phyloP scores from a whole-genome alignment of 2,888 invertebrate species.

The Brenthis ino region DNA sequence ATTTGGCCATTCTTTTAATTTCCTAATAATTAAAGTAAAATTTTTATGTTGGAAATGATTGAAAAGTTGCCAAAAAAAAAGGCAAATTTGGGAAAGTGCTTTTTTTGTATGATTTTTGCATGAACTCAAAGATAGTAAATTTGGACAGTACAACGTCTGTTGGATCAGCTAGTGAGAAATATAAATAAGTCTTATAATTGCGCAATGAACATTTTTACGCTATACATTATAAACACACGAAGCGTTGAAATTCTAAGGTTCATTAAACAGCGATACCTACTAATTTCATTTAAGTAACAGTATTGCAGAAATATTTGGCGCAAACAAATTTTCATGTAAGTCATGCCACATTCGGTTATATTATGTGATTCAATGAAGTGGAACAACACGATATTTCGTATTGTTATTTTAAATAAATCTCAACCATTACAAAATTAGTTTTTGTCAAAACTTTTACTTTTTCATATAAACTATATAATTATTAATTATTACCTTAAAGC shows the following conservation, averaged over 20 bases:
- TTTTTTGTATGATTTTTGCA: too few relatives aligned
- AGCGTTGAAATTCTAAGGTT: not conserved
- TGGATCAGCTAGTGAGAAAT: not conserved
- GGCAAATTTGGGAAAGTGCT: too few relatives aligned
- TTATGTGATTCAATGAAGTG: slow-evolving; percentile 2
- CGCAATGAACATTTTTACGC: too few relatives aligned
- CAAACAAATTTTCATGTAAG: slow-evolving; percentile 7
- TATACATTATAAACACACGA: not conserved
- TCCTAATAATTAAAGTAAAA: too few relatives aligned
- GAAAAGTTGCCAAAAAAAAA: too few relatives aligned
- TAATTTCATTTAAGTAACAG: slow-evolving; percentile 5
- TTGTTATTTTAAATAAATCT: not conserved
- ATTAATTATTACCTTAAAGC: too few relatives aligned
- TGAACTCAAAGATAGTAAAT: too few relatives aligned
- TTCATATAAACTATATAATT: too few relatives aligned
- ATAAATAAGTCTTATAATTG: not conserved
- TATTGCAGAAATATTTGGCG: slow-evolving; percentile 2
- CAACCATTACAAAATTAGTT: not conserved
- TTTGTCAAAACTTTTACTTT: not conserved
- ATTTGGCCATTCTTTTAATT: too few relatives aligned
- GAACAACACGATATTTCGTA: slow-evolving; percentile 11
- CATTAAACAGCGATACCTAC: not conserved
- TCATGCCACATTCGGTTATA: slow-evolving; percentile 4
- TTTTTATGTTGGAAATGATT: too few relatives aligned
- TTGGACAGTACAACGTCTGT: not conserved